phyloP scores from a whole-genome alignment of 2,888 invertebrate species.

The Pachydiplax longipennis region DNA sequence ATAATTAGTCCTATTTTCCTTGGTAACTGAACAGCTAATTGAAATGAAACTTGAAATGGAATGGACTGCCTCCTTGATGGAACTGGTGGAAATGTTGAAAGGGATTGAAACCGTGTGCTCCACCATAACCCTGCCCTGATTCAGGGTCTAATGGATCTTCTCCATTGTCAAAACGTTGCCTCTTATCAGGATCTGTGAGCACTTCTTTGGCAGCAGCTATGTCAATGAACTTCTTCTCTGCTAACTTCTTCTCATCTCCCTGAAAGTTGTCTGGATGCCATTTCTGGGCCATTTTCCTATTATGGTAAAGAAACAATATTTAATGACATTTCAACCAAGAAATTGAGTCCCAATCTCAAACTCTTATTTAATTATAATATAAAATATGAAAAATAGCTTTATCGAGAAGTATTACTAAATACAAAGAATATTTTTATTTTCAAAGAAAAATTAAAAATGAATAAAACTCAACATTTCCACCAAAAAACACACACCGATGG shows the following conservation, averaged over 20 bases:
- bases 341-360: too few species aligned
- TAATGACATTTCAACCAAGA: background rate
- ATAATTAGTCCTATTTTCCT: background rate
- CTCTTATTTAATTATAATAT: too few species aligned
- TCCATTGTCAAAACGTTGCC: slow-evolving; percentile 92
- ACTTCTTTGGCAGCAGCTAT: slow-evolving; percentile 99
- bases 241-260: slow-evolving; percentile 89
- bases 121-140: slow-evolving; percentile 65
- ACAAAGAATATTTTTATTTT: too few species aligned
- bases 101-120: slow-evolving; percentile 70
- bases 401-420: too few species aligned
- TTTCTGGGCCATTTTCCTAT: slow-evolving; percentile 90
- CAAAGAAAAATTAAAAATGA: too few species aligned
- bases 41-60: slow-evolving; percentile 97
- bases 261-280: slow-evolving; percentile 98
- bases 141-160: slow-evolving; percentile 98
- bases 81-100: slow-evolving; percentile 78
- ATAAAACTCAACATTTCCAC: too few species aligned
- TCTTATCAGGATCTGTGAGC: slow-evolving; percentile 80
- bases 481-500: too few species aligned
- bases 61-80: slow-evolving; percentile 82
- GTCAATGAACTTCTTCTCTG: slow-evolving; percentile 98
- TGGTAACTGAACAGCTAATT: slow-evolving; percentile 66
- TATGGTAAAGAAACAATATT: too few species aligned
- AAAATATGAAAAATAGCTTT: too few species aligned